Evolutionary conservation across 2,888 invertebrate genomes (phyloP).

Genomic region (Cephus nigrinus): DNA sequence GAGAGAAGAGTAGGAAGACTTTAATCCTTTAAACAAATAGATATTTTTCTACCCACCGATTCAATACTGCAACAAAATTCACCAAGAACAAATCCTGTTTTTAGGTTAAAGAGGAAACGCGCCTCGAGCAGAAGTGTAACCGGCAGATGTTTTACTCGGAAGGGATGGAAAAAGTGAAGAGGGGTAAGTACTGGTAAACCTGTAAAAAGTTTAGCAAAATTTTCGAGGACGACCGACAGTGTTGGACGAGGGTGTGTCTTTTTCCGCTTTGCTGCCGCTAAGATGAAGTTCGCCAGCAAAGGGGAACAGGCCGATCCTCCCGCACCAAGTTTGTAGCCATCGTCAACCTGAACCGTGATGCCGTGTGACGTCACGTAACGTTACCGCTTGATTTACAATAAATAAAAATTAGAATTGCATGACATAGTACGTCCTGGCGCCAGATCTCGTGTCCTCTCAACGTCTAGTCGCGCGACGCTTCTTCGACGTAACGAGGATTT

Average conservation of each 20-base stretch:
- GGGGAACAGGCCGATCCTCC: conserved; percentile 70
- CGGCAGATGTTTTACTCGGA: neutral
- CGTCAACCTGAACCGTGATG: neutral
- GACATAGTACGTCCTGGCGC: neutral
- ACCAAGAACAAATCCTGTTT: neutral
- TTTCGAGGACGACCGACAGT: neutral
- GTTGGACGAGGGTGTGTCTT: conserved; percentile 71
- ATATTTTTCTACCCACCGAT: neutral
- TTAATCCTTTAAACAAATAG: neutral
- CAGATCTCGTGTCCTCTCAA: neutral
- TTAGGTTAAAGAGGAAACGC: neutral
- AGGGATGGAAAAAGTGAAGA: neutral
- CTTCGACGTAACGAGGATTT: neutral
- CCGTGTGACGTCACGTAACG: neutral
- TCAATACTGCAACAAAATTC: neutral
- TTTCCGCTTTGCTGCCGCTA: conserved; percentile 76
- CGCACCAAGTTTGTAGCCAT: conserved; percentile 32
- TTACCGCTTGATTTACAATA: neutral
- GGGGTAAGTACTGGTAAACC: neutral
- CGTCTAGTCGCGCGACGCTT: neutral
- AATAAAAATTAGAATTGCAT: neutral
- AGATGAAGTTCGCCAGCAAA: conserved; percentile 70
- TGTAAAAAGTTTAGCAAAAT: neutral
- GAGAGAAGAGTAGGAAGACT: neutral
- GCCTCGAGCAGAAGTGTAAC: neutral